phyloP scores from a whole-genome alignment of 1,140 invertebrate species.

The Anoplolepis gracilipes region DNA sequence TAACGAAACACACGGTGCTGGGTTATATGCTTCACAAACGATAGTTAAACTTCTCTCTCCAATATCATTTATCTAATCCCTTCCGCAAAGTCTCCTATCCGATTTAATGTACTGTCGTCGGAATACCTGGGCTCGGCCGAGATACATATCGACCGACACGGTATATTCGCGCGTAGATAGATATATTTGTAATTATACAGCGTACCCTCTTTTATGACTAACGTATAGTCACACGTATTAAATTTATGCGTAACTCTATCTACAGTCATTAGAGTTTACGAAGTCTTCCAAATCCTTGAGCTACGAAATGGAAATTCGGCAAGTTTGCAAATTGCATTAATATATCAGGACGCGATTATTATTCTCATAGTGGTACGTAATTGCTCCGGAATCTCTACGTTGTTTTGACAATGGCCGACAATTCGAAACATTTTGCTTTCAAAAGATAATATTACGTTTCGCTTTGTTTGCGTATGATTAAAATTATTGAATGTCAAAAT shows the following conservation, averaged over 20 bases:
- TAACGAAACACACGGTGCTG: constrained; percentile 82
- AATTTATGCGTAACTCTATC: constrained; percentile 16
- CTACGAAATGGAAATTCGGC: not conserved
- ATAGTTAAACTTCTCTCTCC: constrained; percentile 64
- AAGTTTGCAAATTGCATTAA: constrained; percentile 1
- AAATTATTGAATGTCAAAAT: not conserved
- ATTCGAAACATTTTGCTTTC: not conserved
- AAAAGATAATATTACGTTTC: constrained; percentile 8
- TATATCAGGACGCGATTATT: not conserved
- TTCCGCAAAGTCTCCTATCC: not conserved
- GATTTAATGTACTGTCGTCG: constrained; percentile 49
- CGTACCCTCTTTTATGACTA: constrained; percentile 29
- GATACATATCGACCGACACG: constrained; percentile 52
- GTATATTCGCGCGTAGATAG: constrained; percentile 40
- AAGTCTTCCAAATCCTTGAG: constrained; percentile 22
- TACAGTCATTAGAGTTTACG: constrained; percentile 31
- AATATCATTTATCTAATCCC: constrained; percentile 55
- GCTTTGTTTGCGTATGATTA: constrained; percentile 21
- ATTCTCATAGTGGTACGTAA: constrained; percentile 8
- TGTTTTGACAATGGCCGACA: not conserved
- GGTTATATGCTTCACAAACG: constrained; percentile 81
- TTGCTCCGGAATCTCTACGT: not conserved
- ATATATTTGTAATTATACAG: constrained; percentile 54
- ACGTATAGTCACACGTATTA: constrained; percentile 48
- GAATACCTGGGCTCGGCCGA: not conserved